Conservation (phyloP, 2,113 vertebrate species). For the Chrysochloris asiatica region DNA sequence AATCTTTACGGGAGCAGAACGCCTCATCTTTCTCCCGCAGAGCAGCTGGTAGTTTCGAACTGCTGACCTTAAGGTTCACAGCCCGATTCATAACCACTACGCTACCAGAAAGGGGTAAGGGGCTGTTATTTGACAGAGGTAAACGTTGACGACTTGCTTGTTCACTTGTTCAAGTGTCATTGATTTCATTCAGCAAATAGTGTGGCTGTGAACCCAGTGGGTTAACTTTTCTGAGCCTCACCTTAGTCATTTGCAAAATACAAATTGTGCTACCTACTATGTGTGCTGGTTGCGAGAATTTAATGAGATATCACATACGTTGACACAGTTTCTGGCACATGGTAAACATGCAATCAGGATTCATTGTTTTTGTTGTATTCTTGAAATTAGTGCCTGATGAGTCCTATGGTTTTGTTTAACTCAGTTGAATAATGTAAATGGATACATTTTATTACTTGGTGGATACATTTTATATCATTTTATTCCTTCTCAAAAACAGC, state of each 20-base stretch:
- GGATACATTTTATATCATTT: not conserved
- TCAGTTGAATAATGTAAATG: conserved; percentile 5
- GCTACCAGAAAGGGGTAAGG: no score
- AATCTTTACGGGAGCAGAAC: no score
- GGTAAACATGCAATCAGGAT: not conserved
- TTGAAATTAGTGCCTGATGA: not conserved
- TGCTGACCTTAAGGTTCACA: no score
- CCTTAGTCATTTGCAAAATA: not conserved
- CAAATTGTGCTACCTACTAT: not conserved
- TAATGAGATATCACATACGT: not conserved
- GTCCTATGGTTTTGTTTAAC: not conserved
- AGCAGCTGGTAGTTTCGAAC: no score
- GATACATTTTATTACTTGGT: not conserved
- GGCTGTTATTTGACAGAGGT: not conserved
- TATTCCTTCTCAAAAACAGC: not conserved
- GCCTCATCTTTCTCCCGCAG: no score
- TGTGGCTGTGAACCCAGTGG: not conserved
- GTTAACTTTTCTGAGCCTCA: not conserved
- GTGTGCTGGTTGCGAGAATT: not conserved
- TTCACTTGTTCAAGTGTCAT: not conserved
- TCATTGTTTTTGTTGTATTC: not conserved
- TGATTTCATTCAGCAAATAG: not conserved
- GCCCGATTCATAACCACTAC: no score
- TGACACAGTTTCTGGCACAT: not conserved
- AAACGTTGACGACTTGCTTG: not conserved